Base-by-base conservation (phyloP, 2,797 vertebrate species). In the Nyctalus aviator region DNA sequence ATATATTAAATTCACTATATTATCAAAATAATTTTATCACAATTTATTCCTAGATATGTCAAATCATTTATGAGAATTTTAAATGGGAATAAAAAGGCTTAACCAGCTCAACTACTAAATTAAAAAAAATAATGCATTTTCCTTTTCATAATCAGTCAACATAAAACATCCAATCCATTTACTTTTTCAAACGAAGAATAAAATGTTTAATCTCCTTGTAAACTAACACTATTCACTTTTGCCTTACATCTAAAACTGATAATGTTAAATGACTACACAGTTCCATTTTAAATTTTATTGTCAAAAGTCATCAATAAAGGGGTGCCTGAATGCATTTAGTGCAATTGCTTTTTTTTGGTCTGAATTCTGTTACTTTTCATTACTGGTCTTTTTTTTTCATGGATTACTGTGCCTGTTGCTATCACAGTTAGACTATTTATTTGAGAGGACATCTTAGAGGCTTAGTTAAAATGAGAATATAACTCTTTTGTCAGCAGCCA, bases 341-440 rank as follows among this genome's bases (percentile, higher is more conserved):
- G 62, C n/a, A 91, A 68, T 76, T 21, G 25, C 13, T 84, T 83
- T 88, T 57, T 10, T 30, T 50, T 44, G 41, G 50, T 76, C 53
- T 76, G 76, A 46, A 44, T 88, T 76, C 9, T 86, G 32, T 41
- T 71, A 8, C 23, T 92, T 17, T 82, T 12, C 27, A 75, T 32
- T 32, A 66, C 35, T 21, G 20, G 30, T n/a, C 9, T 77, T 50
- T 71, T 55, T 37, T 30, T 10, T 84, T 79, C 87, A 79, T 46
- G 37, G 37, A 62, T 75, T 88, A 85, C 7, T 59, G 30, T 76
- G 53, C 75, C 75, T 59, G 11, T 68, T 73, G 25, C 55, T 79
- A 50, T 93, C 76, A 73, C 18, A 72, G 44, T 75, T 71, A 87
- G 76, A 86, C 48, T 93, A 94, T 81, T 90, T 93, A 92, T 78